These are phyloP conservation scores for Sarcophaga bullata DNA, from an alignment of 1,140 invertebrate species.

Conservation along the genomic window DNA sequence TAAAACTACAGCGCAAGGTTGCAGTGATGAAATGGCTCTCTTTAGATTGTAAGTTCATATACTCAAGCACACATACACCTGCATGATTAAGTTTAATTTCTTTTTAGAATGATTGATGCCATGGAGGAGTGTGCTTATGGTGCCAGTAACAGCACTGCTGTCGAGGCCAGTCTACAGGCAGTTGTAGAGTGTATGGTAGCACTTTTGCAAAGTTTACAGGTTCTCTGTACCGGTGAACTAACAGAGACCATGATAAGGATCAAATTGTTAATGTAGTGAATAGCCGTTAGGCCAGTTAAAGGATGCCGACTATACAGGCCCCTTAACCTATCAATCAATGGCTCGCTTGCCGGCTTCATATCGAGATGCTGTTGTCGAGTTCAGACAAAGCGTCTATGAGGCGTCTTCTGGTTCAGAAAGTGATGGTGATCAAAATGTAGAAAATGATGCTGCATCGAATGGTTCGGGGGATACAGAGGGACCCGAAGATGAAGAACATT, in stretches of 20 bases:
- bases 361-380: conserved; percentile 69
- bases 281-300: conserved; percentile 77
- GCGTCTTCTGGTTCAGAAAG: conserved; percentile 69
- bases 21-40: conserved; percentile 89
- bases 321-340: conserved; percentile 85
- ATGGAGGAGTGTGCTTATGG: conserved; percentile 82
- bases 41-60: conserved; percentile 82
- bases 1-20: conserved; percentile 77
- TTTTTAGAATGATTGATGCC: conserved; percentile 84
- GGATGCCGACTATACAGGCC: conserved; percentile 85
- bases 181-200: conserved; percentile 87
- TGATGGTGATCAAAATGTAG: conserved; percentile 68
- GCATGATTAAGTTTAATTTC: neutral
- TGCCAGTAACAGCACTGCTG: conserved; percentile 70
- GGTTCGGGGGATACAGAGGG: conserved; percentile 80
- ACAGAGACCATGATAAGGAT: conserved; percentile 68
- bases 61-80: neutral
- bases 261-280: conserved; percentile 74
- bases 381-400: conserved; percentile 69
- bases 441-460: conserved; percentile 67
- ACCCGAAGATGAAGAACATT: conserved; percentile 70
- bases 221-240: conserved; percentile 79
- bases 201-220: conserved; percentile 83
- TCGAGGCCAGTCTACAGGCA: conserved; percentile 78
- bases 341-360: conserved; percentile 83